These are phyloP conservation scores for Lordiphosa andalusiaca DNA, from an alignment of 2,888 invertebrate species.

Conservation along the genomic window DNA sequence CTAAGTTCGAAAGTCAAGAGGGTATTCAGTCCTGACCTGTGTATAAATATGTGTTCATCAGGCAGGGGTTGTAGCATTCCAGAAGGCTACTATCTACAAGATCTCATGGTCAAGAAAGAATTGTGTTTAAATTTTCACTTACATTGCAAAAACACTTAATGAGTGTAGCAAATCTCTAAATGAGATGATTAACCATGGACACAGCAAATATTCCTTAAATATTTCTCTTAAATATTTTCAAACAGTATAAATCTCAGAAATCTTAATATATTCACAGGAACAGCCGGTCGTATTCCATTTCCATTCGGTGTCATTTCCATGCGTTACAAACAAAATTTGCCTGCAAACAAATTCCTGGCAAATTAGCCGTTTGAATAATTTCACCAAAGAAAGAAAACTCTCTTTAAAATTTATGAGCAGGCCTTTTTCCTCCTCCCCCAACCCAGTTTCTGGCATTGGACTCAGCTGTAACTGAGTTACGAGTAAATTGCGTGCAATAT, in stretches of 20 bases:
- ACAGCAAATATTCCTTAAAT: too few species aligned
- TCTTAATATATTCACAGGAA: not conserved
- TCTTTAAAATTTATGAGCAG: conserved; percentile 44
- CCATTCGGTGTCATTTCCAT: conserved; percentile 41
- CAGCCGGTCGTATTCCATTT: not conserved
- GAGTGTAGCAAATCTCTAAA: too few species aligned
- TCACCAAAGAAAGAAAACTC: conserved; percentile 9
- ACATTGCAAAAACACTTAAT: too few species aligned
- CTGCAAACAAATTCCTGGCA: conserved; percentile 42
- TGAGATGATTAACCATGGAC: too few species aligned
- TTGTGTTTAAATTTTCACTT: too few species aligned
- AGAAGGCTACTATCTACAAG: too few species aligned
- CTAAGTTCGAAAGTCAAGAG: too few species aligned
- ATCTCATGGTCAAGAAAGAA: too few species aligned
- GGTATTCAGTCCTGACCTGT: too few species aligned
- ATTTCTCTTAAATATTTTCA: too few species aligned
- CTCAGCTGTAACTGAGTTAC: conserved; percentile 66
- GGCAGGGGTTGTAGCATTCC: too few species aligned
- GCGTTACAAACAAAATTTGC: conserved; percentile 37
- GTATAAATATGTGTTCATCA: too few species aligned
- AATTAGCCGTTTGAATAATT: conserved; percentile 64
- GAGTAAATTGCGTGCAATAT: conserved; percentile 61
- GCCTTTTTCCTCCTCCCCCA: conserved; percentile 9
- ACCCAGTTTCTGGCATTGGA: conserved; percentile 17
- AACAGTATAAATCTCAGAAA: not conserved